Base-by-base conservation (phyloP, 2,113 vertebrate species). In the Lophochroa leadbeateri region DNA sequence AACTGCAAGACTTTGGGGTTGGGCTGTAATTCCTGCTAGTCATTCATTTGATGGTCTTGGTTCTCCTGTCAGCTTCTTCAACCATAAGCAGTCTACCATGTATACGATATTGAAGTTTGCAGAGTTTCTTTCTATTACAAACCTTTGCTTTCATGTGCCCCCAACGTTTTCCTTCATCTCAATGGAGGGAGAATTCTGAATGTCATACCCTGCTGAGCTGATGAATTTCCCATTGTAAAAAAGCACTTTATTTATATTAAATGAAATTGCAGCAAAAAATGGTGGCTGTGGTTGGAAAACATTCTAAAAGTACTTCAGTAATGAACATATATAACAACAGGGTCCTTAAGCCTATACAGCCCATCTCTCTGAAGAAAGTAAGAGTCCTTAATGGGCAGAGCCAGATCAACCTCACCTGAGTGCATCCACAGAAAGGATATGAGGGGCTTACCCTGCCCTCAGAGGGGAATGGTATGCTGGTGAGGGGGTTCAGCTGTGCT, bases 401-500 rank as follows among this genome's bases (percentile, higher is more conserved):
- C 20, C 39, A 46, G 21, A 64, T 29, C 33, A 82, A 4, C 9
- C 39, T 31, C 85, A 95, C 39, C 78, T 90, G 88, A 47, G 24
- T 33, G 74, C 25, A 50, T 21, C 23, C 47, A 37, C 20, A 19
- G 31, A 15, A 37, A 57, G 67, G 71, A 31, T 10, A 37, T 0
- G 2, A 90, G 35, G 55, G 18, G 17, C 57, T 72, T 31, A 17
- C 27, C 21, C n/a, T 58, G 27, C 0, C 7, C 9, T 3, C 2
- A 2, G 2, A 2, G 2, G 3, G 23, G 9, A 23, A 21, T 3
- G 13, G 2, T 18, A 0, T 8, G 24, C 1, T 46, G 29, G 10
- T 31, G 57, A 70, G 10, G 9, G 23, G 28, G 0, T 17, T 82
- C 25, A 14, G 46, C 11, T 78, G 29, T 33, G 20, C 18, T 39